Conservation (phyloP, 1,140 invertebrate species). For the Amyelois transitella region DNA sequence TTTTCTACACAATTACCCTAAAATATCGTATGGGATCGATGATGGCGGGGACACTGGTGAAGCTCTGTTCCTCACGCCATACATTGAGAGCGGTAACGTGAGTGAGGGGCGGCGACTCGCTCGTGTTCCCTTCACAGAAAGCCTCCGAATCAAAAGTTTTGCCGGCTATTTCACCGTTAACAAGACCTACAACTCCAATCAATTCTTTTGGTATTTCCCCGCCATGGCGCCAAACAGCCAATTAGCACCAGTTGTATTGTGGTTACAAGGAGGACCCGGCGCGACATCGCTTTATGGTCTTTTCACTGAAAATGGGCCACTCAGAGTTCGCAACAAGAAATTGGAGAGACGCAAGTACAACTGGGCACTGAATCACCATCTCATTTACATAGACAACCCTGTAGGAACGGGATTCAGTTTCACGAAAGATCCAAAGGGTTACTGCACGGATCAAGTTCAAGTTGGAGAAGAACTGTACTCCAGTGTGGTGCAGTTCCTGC, state of each 20-base stretch:
- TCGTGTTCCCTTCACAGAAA: constrained; percentile 56
- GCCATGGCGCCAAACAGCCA: constrained; percentile 69
- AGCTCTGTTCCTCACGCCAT: constrained; percentile 80
- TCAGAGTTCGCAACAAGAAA: constrained; percentile 61
- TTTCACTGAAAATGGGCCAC: constrained; percentile 88
- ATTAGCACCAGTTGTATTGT: constrained; percentile 80
- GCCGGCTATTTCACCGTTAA: constrained; percentile 84
- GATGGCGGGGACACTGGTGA: constrained; percentile 77
- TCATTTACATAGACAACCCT: constrained; percentile 92
- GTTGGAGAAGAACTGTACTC: constrained; percentile 81
- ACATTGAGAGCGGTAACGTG: constrained; percentile 76
- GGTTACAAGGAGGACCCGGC: constrained; percentile 89
- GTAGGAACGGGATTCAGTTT: constrained; percentile 89
- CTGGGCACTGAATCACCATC: constrained; percentile 83
- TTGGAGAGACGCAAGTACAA: constrained; percentile 78
- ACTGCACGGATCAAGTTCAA: constrained; percentile 78
- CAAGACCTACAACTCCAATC: constrained; percentile 79
- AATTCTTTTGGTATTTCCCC: constrained; percentile 88
- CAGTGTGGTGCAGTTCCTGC: constrained; percentile 82
- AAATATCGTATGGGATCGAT: constrained; percentile 41
- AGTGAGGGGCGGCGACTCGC: constrained; percentile 46
- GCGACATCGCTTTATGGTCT: constrained; percentile 86
- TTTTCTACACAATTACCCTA: constrained; percentile 51
- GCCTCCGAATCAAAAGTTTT: constrained; percentile 71
- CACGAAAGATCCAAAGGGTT: constrained; percentile 78